Conservation (phyloP, 1,140 invertebrate genomes). For the Lepidurus apus region DNA sequence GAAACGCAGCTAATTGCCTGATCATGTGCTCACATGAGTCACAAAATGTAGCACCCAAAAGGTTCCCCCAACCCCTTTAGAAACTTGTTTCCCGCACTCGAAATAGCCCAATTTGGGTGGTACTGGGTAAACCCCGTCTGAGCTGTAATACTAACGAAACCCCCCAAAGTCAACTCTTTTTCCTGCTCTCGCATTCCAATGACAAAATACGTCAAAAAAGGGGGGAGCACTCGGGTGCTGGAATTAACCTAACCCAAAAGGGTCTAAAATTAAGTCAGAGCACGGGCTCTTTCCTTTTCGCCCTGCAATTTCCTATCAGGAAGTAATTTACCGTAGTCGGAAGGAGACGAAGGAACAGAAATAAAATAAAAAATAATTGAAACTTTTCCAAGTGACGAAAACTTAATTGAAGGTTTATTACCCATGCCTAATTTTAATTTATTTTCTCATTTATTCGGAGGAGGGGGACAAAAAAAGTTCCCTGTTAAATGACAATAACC, state of each 20-base stretch:
- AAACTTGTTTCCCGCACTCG: background rate
- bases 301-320: background rate
- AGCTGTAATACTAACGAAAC: background rate
- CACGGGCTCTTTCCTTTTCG: background rate
- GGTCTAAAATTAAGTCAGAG: background rate
- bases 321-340: background rate
- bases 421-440: no score
- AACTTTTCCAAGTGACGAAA: no score
- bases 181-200: background rate
- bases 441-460: no score
- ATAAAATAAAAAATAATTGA: no score
- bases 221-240: background rate
- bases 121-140: background rate
- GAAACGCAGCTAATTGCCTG: conserved; percentile 14
- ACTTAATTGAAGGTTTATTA: no score
- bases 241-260: background rate
- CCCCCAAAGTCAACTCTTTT: background rate
- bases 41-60: background rate
- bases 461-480: no score
- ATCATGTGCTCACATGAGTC: conserved; percentile 19
- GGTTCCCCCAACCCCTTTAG: background rate
- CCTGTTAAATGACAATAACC: no score
- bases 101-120: background rate
- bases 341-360: background rate
- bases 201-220: conserved; percentile 22